A percentile compares a stretch with the other conserved stretches of the same genome.
phyloP scores from a whole-genome alignment of 1,140 invertebrate species.

The Asobara japonica region DNA sequence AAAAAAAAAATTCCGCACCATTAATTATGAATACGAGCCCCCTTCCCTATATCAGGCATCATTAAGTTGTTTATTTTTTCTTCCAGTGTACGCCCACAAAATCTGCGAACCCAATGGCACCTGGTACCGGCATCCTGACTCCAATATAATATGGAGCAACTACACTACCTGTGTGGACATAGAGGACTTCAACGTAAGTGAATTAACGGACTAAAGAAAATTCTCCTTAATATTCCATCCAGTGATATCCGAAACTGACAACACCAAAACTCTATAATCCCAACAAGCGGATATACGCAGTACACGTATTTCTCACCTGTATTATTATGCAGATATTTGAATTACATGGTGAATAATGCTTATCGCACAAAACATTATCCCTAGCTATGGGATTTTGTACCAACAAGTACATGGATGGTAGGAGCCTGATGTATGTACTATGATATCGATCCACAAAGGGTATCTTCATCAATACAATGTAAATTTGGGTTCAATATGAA shows the following conservation, averaged over 20 bases:
- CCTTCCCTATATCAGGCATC: neutral
- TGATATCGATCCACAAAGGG: neutral
- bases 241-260: neutral
- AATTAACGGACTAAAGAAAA: neutral
- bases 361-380: neutral
- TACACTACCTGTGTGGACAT: constrained; percentile 88
- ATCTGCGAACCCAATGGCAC: constrained; percentile 69
- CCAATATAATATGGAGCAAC: constrained; percentile 81
- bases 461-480: neutral
- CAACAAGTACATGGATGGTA: neutral
- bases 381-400: neutral
- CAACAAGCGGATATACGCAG: neutral
- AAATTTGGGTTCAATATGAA: no score
- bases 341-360: neutral
- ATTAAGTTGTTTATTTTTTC: constrained; percentile 19
- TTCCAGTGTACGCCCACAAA: constrained; percentile 69
- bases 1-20: neutral
- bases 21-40: neutral
- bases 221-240: neutral
- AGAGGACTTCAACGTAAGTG: constrained; percentile 77
- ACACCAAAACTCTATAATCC: neutral
- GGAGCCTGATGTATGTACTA: neutral
- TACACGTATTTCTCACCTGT: neutral
- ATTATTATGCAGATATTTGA: constrained; percentile 7
- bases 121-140: constrained; percentile 70